Base-by-base conservation (phyloP, 2,888 invertebrate species). In the Ectemnius cavifrons region DNA sequence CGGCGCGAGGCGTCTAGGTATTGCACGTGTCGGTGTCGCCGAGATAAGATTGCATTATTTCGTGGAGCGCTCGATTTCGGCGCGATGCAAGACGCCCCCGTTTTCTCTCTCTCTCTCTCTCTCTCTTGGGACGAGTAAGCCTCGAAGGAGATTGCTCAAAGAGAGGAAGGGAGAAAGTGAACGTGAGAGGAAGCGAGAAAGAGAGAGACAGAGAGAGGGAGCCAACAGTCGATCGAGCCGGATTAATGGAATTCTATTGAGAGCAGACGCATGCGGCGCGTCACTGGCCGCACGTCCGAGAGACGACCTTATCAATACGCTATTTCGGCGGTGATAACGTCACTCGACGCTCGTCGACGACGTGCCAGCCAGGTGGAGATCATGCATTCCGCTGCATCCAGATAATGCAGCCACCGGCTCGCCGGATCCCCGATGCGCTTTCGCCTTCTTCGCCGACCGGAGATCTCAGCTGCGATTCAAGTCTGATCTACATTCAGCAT, bases 221-320 rank as follows among this genome's bases (percentile, higher is more conserved):
- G 37, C 1, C 37, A 8, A 61, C 71, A 73, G 68, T 73, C 78
- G 79, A 81, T 78, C 81, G 84, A 86, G 87, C 84, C 88, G 84
- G 88, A 88, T 89, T 88, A 89, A 86, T 88, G 84, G 87, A 87
- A 88, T 89, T 87, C 88, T 87, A 81, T 83, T 80, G 85, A 85
- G 88, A 88, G 75, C 77, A 77, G 79, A 75, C 74, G 74, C 65
- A 77, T 66, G 77, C 78, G 52, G 85, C 73, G 82, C 82, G 88
- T 88, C 87, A 85, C 85, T 84, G 87, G 81, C 87, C 88, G 82
- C 79, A 80, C 81, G 87, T 80, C 84, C 87, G 84, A 84, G 84
- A 85, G 79, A 82, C 85, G 85, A 87, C 86, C 87, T 86, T 86
- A 86, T 86, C 86, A 73, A 76, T 70, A 68, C 78, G 81, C 78